Percentiles rank a stretch among this genome's conserved stretches.
These are phyloP conservation scores for Epistrophella euchroma DNA, from an alignment of 2,888 invertebrate species.

Conservation along the genomic window DNA sequence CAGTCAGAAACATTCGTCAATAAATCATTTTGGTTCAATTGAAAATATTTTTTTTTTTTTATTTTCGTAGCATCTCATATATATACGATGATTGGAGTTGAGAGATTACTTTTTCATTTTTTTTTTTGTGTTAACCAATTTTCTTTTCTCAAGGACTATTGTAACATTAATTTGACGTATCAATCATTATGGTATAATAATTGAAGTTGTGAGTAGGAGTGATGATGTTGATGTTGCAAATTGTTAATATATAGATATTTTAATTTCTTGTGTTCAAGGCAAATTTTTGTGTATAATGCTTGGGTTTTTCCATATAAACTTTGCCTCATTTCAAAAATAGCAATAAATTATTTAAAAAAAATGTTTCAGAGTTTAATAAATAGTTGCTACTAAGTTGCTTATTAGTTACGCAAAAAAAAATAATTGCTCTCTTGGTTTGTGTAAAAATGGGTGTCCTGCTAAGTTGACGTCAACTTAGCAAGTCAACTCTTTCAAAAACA, in stretches of 20 bases:
- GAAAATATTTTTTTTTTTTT: constrained; percentile 49
- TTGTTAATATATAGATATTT: not conserved
- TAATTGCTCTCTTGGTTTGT: too few relatives aligned
- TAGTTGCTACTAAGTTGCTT: too few relatives aligned
- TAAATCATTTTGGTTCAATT: constrained; percentile 73
- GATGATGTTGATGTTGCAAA: not conserved
- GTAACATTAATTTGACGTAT: constrained; percentile 26
- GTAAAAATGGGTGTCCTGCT: too few relatives aligned
- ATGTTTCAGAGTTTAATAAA: too few relatives aligned
- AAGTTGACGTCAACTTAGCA: too few relatives aligned
- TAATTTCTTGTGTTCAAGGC: too few relatives aligned
- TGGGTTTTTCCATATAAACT: too few relatives aligned
- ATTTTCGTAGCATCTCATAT: constrained; percentile 9
- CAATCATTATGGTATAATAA: constrained; percentile 4
- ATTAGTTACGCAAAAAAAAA: too few relatives aligned
- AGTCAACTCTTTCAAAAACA: too few relatives aligned
- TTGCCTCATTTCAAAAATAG: too few relatives aligned
- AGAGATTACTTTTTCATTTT: constrained; percentile 15
- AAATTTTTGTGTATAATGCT: too few relatives aligned
- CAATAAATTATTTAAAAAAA: too few relatives aligned
- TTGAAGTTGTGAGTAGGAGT: not conserved
- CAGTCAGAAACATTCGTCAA: constrained; percentile 73
- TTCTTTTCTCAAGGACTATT: constrained; percentile 15
- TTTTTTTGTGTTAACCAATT: not conserved
- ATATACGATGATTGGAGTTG: constrained; percentile 55